phyloP scores from a whole-genome alignment of 2,113 vertebrate genomes.

The Rattus rattus region DNA sequence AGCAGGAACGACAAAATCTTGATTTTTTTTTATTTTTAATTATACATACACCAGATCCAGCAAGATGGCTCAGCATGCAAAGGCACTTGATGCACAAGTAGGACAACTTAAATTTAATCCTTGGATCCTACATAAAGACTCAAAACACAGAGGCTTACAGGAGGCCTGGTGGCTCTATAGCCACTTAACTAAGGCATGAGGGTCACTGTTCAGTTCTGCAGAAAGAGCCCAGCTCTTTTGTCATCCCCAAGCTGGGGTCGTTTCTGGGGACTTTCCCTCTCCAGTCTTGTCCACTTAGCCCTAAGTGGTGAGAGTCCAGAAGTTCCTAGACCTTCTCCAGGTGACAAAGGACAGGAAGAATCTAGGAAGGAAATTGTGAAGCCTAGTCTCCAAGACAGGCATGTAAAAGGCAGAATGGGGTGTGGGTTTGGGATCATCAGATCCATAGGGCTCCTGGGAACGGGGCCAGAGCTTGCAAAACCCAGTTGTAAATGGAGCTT shows the following conservation, averaged over 20 bases:
- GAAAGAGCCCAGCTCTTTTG: background rate
- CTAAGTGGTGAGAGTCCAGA: background rate
- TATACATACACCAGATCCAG: background rate
- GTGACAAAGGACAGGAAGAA: background rate
- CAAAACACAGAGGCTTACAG: background rate
- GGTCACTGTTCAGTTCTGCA: background rate
- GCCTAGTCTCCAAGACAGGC: background rate
- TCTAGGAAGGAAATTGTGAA: constrained; percentile 48
- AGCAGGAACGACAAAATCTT: background rate
- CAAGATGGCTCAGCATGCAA: background rate
- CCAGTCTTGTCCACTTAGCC: background rate
- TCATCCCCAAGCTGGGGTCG: background rate
- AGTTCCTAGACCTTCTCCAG: background rate
- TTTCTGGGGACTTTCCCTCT: constrained; percentile 1
- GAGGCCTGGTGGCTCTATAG: background rate
- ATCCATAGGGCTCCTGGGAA: background rate
- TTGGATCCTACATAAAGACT: background rate
- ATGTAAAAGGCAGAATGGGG: background rate
- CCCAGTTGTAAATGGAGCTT: constrained; percentile 44
- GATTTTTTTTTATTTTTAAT: background rate
- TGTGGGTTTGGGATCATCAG: background rate
- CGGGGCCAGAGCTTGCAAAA: constrained; percentile 45
- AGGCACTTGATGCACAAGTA: background rate
- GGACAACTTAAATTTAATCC: background rate
- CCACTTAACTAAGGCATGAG: background rate